These are phyloP conservation scores for Prionace glauca DNA, from an alignment of 2,797 vertebrate species.

Conservation along the genomic window DNA sequence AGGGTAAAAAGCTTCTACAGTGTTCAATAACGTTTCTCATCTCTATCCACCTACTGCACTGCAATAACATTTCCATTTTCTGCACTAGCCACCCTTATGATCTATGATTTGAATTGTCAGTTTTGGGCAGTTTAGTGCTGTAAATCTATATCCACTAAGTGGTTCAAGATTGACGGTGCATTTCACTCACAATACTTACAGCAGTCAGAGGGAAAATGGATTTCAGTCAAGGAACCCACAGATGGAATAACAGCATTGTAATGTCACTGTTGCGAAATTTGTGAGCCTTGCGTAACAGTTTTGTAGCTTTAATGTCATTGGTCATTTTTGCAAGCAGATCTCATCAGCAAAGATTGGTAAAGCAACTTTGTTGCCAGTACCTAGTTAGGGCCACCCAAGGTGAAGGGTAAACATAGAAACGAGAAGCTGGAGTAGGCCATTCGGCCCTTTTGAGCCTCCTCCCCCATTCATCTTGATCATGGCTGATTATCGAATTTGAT, in stretches of 20 bases:
- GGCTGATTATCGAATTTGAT: too few species aligned
- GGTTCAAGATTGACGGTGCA: background rate
- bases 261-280: background rate
- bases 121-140: background rate
- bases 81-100: background rate
- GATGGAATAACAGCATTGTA: background rate
- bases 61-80: background rate
- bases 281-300: background rate
- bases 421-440: too few species aligned
- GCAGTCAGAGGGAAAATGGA: background rate
- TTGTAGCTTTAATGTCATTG: background rate
- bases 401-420: background rate
- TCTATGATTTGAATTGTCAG: background rate
- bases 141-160: background rate
- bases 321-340: background rate
- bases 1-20: slow-evolving; percentile 7
- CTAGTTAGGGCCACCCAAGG: background rate
- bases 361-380: background rate
- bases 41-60: background rate
- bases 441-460: too few species aligned
- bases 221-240: background rate
- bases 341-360: background rate
- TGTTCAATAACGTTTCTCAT: background rate
- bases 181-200: background rate
- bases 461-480: too few species aligned